A percentile compares a stretch with the other conserved stretches of the same genome.
Evolutionary conservation across 2,113 vertebrate genomes (phyloP).

Genomic region (Tylochromis polylepis): DNA sequence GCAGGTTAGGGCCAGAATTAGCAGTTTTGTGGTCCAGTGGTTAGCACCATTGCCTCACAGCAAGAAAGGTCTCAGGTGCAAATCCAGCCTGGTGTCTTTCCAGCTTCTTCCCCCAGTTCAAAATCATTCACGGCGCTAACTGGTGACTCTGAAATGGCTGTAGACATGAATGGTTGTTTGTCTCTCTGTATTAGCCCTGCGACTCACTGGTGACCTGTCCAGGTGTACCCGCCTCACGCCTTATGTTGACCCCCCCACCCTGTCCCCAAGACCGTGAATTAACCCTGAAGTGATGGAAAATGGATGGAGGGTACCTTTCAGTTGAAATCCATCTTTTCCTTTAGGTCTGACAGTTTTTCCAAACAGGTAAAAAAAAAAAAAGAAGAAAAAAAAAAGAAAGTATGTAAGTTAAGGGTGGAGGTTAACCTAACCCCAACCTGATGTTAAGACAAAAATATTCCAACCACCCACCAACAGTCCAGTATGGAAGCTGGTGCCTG

Average conservation of each 20-base stretch:
- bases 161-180: neutral
- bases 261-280: neutral
- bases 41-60: neutral
- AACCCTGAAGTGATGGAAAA: neutral
- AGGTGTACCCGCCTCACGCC: neutral
- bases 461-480: neutral
- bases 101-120: neutral
- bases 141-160: neutral
- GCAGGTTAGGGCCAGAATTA: neutral
- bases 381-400: neutral
- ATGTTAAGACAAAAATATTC: neutral
- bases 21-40: neutral
- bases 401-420: neutral
- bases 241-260: no score
- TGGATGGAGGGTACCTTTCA: neutral
- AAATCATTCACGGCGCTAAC: neutral
- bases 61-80: neutral
- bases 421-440: neutral
- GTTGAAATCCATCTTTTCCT: neutral
- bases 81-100: neutral
- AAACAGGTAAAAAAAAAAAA: neutral
- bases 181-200: neutral
- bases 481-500: neutral
- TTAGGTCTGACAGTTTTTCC: neutral
- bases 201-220: neutral